Evolutionary conservation across 1,140 invertebrate species (phyloP), one percentile per base, ranked within the genome.

Genomic region (Pseudobourletiella spinata): DNA sequence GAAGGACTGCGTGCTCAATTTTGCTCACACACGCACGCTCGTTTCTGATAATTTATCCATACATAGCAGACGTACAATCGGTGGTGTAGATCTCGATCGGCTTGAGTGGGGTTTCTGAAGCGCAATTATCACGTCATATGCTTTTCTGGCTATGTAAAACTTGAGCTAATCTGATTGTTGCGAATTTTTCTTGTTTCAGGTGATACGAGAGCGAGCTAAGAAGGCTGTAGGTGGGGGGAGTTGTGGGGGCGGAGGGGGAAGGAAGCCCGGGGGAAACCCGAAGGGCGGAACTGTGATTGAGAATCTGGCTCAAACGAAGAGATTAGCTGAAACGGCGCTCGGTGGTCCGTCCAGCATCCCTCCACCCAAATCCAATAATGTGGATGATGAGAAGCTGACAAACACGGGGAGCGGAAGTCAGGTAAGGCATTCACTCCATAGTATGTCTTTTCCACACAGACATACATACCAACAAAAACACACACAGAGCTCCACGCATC

Each of bases 271-370:
- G 82, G 44, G 83, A 87, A 56, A 25, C 48, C 83, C 86, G 58
- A 85, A 84, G 63, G 85, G 86, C 1, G 86, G 86, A 28, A 86
- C 87, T 71, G 87, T 92, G 66, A 91, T 92, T 74, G 89, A 92
- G 76, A 93, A 93, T 74, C 81, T 91, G 54, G 86, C 87, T 35
- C 86, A 88, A 72, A 90, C 88, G 1, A 76, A 79, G 73, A 79
- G 86, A 68, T 79, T 91, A 69, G 86, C 87, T 26, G 89, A 91
- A 74, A 91, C 89, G 46, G 83, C 86, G 11, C 74, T 90, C 50
- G 83, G 86, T 59, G 68, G 66, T 72, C 71, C 65, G 68, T 73
- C 52, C 71, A 61, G 39, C 73, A 71, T 63, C 29, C 26, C 59
- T 76, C 64, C 78, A 78, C 50, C 79, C 65, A 83, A 79, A 70